These are phyloP conservation scores for Eristalis pertinax DNA, from an alignment of 2,888 invertebrate species.

Conservation along the genomic window DNA sequence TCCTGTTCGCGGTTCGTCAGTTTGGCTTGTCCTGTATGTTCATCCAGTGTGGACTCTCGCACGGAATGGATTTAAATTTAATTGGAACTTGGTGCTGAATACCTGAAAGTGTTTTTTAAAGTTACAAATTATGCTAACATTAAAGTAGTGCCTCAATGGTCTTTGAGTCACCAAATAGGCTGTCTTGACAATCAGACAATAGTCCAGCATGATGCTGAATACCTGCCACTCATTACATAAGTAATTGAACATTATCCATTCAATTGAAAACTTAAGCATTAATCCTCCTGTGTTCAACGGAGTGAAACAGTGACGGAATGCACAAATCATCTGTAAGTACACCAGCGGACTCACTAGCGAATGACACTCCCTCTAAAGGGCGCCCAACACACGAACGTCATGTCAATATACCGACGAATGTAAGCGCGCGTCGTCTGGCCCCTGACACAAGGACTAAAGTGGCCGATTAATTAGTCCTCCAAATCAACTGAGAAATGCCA, in stretches of 20 bases:
- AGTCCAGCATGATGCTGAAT: background rate
- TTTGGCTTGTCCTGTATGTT: too few relatives aligned
- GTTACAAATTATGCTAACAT: too few relatives aligned
- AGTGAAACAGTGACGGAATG: conserved; percentile 28
- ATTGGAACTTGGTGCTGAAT: too few relatives aligned
- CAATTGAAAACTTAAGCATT: conserved; percentile 21
- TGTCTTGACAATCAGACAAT: background rate
- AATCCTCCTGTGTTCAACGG: conserved; percentile 21
- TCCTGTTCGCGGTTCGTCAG: too few relatives aligned
- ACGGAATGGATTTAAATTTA: too few relatives aligned
- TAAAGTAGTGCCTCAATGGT: background rate
- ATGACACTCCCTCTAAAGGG: background rate
- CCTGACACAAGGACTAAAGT: conserved; percentile 42
- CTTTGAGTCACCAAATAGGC: background rate
- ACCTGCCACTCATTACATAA: background rate
- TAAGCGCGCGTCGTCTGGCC: conserved; percentile 29
- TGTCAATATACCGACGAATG: conserved; percentile 18
- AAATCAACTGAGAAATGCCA: conserved; percentile 53
- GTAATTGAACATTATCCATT: background rate
- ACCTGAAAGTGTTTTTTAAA: too few relatives aligned
- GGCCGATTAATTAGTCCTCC: conserved; percentile 50
- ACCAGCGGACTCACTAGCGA: background rate
- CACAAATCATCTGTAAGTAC: conserved; percentile 23
- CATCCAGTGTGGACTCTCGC: too few relatives aligned
- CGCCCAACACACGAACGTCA: background rate